A percentile compares a stretch with the other conserved stretches of the same genome.
Evolutionary conservation across 2,797 vertebrate species (phyloP).

Genomic region (Takifugu rubripes): DNA sequence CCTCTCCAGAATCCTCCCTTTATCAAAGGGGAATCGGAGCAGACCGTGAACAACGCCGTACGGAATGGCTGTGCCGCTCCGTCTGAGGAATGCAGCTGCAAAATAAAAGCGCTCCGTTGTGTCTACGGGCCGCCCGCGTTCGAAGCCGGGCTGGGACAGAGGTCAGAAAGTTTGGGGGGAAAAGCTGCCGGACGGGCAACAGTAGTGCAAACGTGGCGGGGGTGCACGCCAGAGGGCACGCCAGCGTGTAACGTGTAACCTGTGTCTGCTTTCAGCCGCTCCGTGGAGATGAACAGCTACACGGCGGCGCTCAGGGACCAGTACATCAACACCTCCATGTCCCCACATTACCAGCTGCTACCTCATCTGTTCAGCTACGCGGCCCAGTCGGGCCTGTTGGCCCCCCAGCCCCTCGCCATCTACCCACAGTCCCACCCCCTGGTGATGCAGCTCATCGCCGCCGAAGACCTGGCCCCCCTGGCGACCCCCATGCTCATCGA

Average conservation of each 20-base stretch:
- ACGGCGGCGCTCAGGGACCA: conserved; percentile 91
- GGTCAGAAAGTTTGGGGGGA: no score
- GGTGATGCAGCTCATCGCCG: conserved; percentile 90
- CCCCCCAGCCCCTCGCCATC: conserved; percentile 84
- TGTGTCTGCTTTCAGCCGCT: conserved; percentile 76
- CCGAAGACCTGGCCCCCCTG: conserved; percentile 90
- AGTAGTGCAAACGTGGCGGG: no score
- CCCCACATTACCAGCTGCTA: conserved; percentile 92
- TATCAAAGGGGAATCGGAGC: conserved; percentile 48
- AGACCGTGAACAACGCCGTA: conserved; percentile 46
- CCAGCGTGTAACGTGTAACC: not conserved
- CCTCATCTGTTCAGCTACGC: conserved; percentile 94
- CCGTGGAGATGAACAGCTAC: conserved; percentile 92
- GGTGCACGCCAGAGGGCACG: no score
- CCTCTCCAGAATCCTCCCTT: conserved; percentile 32
- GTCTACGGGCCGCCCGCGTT: no score
- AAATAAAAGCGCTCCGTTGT: conserved; percentile 1
- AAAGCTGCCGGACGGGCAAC: no score
- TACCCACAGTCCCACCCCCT: conserved; percentile 92
- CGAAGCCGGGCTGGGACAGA: no score
- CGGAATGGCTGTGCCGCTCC: not conserved
- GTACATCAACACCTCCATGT: conserved; percentile 89
- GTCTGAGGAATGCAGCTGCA: conserved; percentile 18
- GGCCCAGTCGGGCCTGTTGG: conserved; percentile 84
- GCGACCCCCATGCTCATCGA: conserved; percentile 96